Evolutionary conservation across 2,888 invertebrate genomes (phyloP).

Genomic region (Noctua fimbriata): DNA sequence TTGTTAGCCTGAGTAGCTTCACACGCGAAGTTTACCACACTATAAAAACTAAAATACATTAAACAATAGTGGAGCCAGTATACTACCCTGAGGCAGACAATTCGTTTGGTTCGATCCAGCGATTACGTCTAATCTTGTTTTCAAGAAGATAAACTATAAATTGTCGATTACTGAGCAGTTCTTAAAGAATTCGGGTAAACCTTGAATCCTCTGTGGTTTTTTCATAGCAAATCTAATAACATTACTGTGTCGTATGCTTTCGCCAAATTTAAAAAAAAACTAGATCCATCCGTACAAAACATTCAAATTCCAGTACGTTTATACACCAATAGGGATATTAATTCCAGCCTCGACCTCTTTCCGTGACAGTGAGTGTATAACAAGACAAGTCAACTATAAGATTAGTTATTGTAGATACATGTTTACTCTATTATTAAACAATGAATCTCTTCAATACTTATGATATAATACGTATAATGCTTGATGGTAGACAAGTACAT

Average conservation of each 20-base stretch:
- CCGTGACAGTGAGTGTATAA: conserved; percentile 24
- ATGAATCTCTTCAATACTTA: conserved; percentile 16
- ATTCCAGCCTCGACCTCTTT: conserved; percentile 32
- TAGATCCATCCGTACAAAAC: not conserved
- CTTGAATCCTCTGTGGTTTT: not conserved
- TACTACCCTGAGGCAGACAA: not conserved
- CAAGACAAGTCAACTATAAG: not conserved
- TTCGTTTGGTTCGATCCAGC: not conserved
- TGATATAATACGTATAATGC: conserved; percentile 7
- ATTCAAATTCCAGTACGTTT: not conserved
- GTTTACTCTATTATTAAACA: conserved; percentile 28
- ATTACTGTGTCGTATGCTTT: conserved; percentile 1
- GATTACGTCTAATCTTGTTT: not conserved
- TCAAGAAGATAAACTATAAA: not conserved
- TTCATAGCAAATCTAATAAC: not conserved
- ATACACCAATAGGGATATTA: conserved; percentile 2
- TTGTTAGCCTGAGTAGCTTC: not conserved
- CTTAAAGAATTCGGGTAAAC: not conserved
- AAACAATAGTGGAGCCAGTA: not conserved
- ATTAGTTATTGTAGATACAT: not conserved
- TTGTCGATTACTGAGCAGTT: not conserved
- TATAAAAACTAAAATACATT: not conserved
- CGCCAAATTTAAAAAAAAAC: conserved; percentile 5
- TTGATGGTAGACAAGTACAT: conserved; percentile 44
- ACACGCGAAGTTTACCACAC: not conserved